Evolutionary conservation across 37 sponge, comb jelly and placozoan species (phyloP).

Genomic region (Chondrilla cf. caribensis): DNA sequence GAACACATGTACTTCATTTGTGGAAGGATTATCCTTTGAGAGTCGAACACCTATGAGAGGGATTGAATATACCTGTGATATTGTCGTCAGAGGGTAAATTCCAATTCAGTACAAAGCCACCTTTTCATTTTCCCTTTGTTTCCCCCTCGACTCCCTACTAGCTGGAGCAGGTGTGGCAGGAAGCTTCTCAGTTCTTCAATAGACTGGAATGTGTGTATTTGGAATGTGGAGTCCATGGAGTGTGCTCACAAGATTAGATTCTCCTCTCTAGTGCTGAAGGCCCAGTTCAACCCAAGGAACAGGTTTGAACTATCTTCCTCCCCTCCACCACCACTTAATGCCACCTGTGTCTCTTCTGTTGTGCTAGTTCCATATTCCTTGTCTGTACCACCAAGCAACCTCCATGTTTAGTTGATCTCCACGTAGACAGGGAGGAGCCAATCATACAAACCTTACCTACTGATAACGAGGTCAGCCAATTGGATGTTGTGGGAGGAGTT

Average conservation of each 20-base stretch:
- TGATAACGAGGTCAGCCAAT: constrained; percentile 72
- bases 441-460: constrained; percentile 68
- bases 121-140: too few species aligned
- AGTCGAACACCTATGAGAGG: too few species aligned
- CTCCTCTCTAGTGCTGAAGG: constrained; percentile 82
- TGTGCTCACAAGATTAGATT: constrained; percentile 77
- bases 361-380: constrained; percentile 58
- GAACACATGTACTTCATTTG: too few species aligned
- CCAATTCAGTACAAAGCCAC: too few species aligned
- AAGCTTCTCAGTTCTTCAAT: constrained; percentile 83
- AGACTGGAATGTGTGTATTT: constrained; percentile 89
- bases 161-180: constrained; percentile 83
- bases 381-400: constrained; percentile 93
- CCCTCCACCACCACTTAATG: not conserved
- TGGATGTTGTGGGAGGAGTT: not conserved
- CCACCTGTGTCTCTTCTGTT: not conserved
- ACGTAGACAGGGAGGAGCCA: constrained; percentile 26
- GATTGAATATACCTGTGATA: too few species aligned
- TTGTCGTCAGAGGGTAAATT: too few species aligned
- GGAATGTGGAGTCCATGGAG: constrained; percentile 89
- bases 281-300: constrained; percentile 95
- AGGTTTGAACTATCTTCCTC: constrained; percentile 24
- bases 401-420: constrained; percentile 71
- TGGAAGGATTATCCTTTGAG: too few species aligned
- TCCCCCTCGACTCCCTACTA: not conserved